phyloP scores from a whole-genome alignment of 2,888 invertebrate genomes.

The Isoperla grammatica region DNA sequence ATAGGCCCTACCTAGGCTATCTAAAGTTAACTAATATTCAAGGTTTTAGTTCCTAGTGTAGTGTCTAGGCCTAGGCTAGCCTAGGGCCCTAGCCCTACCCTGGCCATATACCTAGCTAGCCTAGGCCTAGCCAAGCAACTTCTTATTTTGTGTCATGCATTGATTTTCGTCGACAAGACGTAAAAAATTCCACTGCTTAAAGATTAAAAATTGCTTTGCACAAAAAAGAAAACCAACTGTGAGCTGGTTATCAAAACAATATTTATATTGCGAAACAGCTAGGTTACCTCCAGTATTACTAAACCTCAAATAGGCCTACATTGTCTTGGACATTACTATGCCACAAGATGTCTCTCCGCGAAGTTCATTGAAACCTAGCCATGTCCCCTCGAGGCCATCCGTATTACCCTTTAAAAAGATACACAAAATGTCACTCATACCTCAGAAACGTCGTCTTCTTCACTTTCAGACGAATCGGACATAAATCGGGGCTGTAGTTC shows the following conservation, averaged over 20 bases:
- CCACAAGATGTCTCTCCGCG: conserved; percentile 62
- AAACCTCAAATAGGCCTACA: conserved; percentile 21
- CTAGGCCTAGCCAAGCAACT: no score
- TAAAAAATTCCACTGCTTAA: no score
- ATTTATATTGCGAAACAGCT: conserved; percentile 2
- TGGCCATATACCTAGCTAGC: no score
- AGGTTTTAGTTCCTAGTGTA: no score
- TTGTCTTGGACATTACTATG: conserved; percentile 29
- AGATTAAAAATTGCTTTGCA: no score
- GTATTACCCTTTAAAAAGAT: conserved; percentile 35
- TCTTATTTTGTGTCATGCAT: no score
- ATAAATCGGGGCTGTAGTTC: conserved; percentile 82
- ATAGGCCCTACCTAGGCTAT: no score
- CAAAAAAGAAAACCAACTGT: background rate
- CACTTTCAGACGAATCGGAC: conserved; percentile 92
- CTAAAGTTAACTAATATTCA: no score
- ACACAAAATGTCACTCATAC: conserved; percentile 51
- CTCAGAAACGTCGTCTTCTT: conserved; percentile 95
- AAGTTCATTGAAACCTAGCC: conserved; percentile 49
- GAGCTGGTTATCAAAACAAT: background rate
- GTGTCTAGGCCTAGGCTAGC: no score
- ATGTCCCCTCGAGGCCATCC: conserved; percentile 29
- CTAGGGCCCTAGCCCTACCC: no score
- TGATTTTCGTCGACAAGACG: conserved; percentile 10
- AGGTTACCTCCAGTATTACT: conserved; percentile 1